These are phyloP conservation scores for Sphecodes monilicornis DNA, from an alignment of 2,888 invertebrate genomes.

Conservation along the genomic window DNA sequence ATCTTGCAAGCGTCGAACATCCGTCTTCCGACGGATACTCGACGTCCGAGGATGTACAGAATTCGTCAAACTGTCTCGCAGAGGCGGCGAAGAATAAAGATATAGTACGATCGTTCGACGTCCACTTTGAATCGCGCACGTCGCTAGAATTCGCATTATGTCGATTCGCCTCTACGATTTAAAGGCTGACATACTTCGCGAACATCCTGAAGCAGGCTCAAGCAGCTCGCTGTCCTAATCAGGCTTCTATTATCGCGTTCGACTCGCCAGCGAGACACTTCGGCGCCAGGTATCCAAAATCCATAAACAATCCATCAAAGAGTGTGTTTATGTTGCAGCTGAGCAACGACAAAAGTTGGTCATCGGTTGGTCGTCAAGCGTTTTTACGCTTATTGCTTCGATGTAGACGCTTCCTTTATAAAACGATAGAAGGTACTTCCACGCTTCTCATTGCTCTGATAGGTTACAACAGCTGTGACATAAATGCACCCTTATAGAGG, in stretches of 20 bases:
- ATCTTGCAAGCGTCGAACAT: constrained; percentile 25
- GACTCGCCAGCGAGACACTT: background rate
- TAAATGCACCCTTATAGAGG: background rate
- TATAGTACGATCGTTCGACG: background rate
- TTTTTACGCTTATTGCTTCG: background rate
- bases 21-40: background rate
- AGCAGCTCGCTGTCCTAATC: background rate
- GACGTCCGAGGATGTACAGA: background rate
- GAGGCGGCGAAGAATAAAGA: background rate
- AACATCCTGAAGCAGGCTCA: background rate
- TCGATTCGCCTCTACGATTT: background rate
- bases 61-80: background rate
- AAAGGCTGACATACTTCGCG: background rate
- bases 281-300: background rate
- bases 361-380: background rate
- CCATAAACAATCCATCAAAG: background rate
- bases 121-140: background rate
- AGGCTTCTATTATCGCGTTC: background rate
- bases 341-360: background rate
- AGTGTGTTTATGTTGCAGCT: background rate
- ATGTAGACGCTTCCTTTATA: background rate
- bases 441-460: background rate
- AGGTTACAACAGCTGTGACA: background rate
- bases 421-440: background rate
- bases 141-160: background rate